phyloP scores from a whole-genome alignment of 2,113 vertebrate species.

The Andinoacara biseriatus region DNA sequence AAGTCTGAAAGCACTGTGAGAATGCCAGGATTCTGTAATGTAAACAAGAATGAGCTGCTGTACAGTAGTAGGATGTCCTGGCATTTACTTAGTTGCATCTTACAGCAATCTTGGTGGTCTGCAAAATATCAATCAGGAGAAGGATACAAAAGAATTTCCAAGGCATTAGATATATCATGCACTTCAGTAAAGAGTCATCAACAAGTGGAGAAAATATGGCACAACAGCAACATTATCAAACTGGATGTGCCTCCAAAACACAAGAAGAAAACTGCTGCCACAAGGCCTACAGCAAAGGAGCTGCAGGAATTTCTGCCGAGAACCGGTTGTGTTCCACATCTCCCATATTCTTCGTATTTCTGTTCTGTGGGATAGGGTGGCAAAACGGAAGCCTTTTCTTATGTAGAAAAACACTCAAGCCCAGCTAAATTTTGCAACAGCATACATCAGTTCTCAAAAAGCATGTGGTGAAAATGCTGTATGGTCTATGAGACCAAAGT shows the following conservation, averaged over 20 bases:
- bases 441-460: accelerated
- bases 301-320: no score
- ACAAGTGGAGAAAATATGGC: no score
- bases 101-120: background rate
- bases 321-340: background rate
- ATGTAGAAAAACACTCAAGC: background rate
- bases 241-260: no score
- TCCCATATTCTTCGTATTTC: background rate
- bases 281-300: no score
- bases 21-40: accelerated
- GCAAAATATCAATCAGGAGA: background rate
- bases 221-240: no score
- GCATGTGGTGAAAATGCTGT: background rate
- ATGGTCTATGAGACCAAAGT: background rate
- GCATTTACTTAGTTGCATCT: background rate
- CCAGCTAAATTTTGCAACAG: background rate
- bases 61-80: background rate
- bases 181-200: no score
- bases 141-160: background rate
- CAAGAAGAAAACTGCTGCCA: no score
- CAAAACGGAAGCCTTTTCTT: background rate
- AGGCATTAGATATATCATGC: no score
- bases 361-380: background rate
- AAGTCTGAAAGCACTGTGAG: background rate
- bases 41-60: background rate